Base-by-base conservation (phyloP, 2,797 vertebrate species). In the Alca torda region DNA sequence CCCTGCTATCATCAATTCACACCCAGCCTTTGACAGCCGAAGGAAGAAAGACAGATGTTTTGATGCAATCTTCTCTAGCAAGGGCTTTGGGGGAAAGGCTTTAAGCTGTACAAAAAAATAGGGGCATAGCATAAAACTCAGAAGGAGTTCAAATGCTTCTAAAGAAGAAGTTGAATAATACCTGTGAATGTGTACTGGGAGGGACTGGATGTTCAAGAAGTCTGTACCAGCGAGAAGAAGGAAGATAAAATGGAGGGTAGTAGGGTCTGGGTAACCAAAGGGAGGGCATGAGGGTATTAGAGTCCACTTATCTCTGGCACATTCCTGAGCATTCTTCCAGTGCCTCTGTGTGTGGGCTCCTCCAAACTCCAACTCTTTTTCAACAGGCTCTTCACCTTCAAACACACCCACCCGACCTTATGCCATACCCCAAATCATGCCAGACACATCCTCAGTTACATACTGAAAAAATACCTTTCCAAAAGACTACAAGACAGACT, bases 41-140 rank as follows among this genome's bases (percentile, higher is more conserved):
- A 80, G 56, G 51, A 85, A 84, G 73, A 37, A 57, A 94, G 57
- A 84, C 56, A 84, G 92, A 95, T 77, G 57, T 93, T 94, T 92
- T 81, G 43, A 93, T 92, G 89, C 56, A 88, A 86, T 81, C 76
- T 92, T 77, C 43, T 88, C 28, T 51, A 90, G 39, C 0, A 3
- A 84, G n/a, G 53, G n/a, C 68, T 90, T 84, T 78, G 56, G 51
- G 72, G 39, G 13, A 91, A 85, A 39, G 12, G 8, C 4, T 80
- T 80, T 85, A 81, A 72, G 61, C 30, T 59, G 31, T 10, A 26
- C 4, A 81, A 54, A 56, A 28, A 83, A 65, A 19, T 16, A 48
- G 45, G 5, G 41, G 5, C 30, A 50, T 9, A 81, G 69, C 35
- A 72, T 25, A 74, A 89, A 85, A 82, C 72, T 53, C 67, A 91